A percentile compares a stretch with the other conserved stretches of the same genome.
Conservation (phyloP, 2,888 invertebrate genomes). For the Volucella inflata region DNA sequence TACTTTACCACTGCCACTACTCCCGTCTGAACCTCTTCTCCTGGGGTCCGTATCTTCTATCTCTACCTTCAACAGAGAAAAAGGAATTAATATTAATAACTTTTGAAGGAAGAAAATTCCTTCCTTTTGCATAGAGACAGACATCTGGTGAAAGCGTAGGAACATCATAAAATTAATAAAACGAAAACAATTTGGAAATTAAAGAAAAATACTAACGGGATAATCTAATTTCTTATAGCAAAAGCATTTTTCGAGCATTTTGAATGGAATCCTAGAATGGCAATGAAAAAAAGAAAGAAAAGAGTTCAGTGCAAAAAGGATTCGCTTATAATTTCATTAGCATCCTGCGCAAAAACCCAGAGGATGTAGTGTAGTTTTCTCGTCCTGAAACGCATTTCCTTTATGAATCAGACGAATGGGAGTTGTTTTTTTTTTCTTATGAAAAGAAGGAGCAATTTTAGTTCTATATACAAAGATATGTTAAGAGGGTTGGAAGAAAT, state of each 20-base stretch:
- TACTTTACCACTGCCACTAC: too few relatives aligned
- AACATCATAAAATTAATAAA: constrained; percentile 82
- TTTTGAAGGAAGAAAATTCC: constrained; percentile 10
- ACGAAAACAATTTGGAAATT: constrained; percentile 83
- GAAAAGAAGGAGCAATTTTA: too few relatives aligned
- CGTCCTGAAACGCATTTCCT: constrained; percentile 28
- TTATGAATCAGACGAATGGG: background rate
- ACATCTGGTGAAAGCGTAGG: background rate
- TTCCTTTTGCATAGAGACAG: background rate
- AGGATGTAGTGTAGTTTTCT: constrained; percentile 27
- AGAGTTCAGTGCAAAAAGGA: constrained; percentile 42
- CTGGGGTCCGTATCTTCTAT: background rate
- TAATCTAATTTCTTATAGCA: constrained; percentile 52
- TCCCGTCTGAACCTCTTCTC: too few relatives aligned
- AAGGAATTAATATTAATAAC: constrained; percentile 34
- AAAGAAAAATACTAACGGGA: constrained; percentile 81
- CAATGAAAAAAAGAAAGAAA: background rate
- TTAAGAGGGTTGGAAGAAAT: background rate
- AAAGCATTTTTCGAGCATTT: constrained; percentile 41
- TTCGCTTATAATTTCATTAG: constrained; percentile 41
- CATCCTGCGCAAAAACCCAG: constrained; percentile 8
- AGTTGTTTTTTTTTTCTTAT: background rate
- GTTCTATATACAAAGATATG: too few relatives aligned
- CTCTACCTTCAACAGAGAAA: constrained; percentile 32
- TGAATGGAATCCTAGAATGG: constrained; percentile 37